These are phyloP conservation scores for Villa cingulata DNA, from an alignment of 2,888 invertebrate genomes.

Conservation along the genomic window DNA sequence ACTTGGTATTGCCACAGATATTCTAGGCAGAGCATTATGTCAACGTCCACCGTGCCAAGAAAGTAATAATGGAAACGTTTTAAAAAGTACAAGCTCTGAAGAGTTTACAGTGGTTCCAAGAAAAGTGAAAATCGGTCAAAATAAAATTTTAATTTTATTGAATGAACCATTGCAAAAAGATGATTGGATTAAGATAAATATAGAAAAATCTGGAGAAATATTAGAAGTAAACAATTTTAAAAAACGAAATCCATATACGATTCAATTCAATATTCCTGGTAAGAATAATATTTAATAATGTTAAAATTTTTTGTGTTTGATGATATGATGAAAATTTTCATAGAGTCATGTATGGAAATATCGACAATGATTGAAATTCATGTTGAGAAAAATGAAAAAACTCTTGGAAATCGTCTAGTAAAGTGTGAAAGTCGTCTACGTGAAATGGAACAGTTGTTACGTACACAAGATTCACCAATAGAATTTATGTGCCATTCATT, in stretches of 20 bases:
- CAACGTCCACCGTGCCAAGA: slow-evolving; percentile 47
- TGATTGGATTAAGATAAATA: slow-evolving; percentile 61
- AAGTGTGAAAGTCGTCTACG: slow-evolving; percentile 76
- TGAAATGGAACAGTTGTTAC: slow-evolving; percentile 67
- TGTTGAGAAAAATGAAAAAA: slow-evolving; percentile 66
- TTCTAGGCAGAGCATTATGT: slow-evolving; percentile 47
- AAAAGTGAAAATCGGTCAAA: slow-evolving; percentile 49
- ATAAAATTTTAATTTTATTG: slow-evolving; percentile 63
- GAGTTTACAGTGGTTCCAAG: slow-evolving; percentile 35
- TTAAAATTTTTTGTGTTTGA: not conserved
- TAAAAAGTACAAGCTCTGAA: slow-evolving; percentile 26
- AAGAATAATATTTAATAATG: slow-evolving; percentile 5
- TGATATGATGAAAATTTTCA: slow-evolving; percentile 9
- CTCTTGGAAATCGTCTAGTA: slow-evolving; percentile 67
- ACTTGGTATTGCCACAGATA: slow-evolving; percentile 66
- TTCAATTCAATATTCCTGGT: slow-evolving; percentile 72
- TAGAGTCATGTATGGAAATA: slow-evolving; percentile 65
- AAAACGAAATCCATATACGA: slow-evolving; percentile 67
- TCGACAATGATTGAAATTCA: slow-evolving; percentile 70
- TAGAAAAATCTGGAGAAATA: slow-evolving; percentile 69
- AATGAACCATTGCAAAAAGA: slow-evolving; percentile 64
- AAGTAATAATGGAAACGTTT: slow-evolving; percentile 40
- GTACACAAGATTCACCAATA: slow-evolving; percentile 64
- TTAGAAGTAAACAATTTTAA: slow-evolving; percentile 61
- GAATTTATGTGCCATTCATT: slow-evolving; percentile 84